These are phyloP conservation scores for Dasypogon diadema DNA, from an alignment of 2,888 invertebrate genomes.

Conservation along the genomic window DNA sequence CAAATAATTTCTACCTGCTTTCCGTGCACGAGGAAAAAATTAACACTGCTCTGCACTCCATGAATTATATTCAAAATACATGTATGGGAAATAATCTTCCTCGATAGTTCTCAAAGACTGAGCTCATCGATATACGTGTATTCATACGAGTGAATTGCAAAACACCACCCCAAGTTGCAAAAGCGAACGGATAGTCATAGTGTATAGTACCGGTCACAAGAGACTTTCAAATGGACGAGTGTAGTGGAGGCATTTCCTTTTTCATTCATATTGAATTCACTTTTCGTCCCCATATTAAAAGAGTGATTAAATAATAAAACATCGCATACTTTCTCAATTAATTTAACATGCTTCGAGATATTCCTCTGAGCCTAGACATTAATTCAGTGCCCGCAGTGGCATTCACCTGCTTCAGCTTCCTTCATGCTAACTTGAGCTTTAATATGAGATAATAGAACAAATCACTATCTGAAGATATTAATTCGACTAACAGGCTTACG, in stretches of 20 bases:
- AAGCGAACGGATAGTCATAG: constrained; percentile 18
- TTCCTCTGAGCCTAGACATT: too few species aligned
- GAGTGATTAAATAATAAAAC: not conserved
- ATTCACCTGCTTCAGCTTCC: too few species aligned
- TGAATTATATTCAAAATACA: constrained; percentile 42
- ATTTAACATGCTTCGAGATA: too few species aligned
- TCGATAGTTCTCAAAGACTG: constrained; percentile 10
- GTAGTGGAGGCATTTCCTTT: not conserved
- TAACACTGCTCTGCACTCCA: constrained; percentile 32
- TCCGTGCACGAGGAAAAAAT: constrained; percentile 37
- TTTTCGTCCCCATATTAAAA: not conserved
- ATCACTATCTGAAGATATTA: constrained; percentile 23
- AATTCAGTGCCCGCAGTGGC: too few species aligned
- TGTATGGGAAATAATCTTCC: constrained; percentile 31
- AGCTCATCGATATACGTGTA: constrained; percentile 31
- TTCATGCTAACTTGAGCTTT: too few species aligned
- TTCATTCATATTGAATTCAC: not conserved
- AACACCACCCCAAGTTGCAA: constrained; percentile 31
- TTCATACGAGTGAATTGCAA: not conserved
- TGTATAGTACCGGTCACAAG: constrained; percentile 34
- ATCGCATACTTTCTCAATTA: not conserved
- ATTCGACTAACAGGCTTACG: constrained; percentile 20
- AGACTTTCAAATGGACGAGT: constrained; percentile 13
- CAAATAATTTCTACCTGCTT: constrained; percentile 31
- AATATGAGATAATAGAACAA: too few species aligned